These are phyloP conservation scores for Thamnophis sirtalis DNA, from an alignment of 2,113 vertebrate species.

Conservation along the genomic window DNA sequence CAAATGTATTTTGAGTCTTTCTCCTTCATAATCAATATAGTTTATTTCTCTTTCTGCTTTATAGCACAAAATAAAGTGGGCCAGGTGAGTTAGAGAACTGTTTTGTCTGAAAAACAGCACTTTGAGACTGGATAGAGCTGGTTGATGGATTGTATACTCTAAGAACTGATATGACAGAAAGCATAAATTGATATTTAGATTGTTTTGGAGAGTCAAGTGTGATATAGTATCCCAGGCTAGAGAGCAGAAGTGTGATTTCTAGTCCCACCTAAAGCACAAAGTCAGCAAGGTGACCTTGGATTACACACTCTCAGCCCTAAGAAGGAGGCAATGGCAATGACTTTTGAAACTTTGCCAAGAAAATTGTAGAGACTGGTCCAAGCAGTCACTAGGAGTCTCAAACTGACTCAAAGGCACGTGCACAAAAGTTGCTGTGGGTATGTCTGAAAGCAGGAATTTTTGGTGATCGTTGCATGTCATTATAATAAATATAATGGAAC, in stretches of 20 bases:
- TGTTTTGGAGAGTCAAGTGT: neutral
- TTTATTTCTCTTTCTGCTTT: neutral
- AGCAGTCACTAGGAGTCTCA: neutral
- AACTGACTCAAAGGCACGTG: neutral
- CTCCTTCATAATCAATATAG: neutral
- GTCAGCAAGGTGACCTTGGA: neutral
- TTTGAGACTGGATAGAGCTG: neutral
- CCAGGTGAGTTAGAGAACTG: neutral
- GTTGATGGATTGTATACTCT: neutral
- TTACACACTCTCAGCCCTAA: neutral
- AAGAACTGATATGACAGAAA: neutral
- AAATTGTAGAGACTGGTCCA: neutral
- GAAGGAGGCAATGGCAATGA: neutral
- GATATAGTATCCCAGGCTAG: neutral
- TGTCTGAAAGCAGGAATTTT: neutral
- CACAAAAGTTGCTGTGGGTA: neutral
- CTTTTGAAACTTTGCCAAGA: neutral
- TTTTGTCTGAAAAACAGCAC: neutral
- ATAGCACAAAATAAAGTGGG: neutral
- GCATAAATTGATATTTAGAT: neutral
- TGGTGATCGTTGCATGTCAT: neutral
- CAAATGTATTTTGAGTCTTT: neutral
- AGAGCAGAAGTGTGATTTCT: neutral
- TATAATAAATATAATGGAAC: neutral
- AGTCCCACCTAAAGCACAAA: neutral